Conservation (phyloP, 2,888 invertebrate genomes). For the Teleiodes luculella region DNA sequence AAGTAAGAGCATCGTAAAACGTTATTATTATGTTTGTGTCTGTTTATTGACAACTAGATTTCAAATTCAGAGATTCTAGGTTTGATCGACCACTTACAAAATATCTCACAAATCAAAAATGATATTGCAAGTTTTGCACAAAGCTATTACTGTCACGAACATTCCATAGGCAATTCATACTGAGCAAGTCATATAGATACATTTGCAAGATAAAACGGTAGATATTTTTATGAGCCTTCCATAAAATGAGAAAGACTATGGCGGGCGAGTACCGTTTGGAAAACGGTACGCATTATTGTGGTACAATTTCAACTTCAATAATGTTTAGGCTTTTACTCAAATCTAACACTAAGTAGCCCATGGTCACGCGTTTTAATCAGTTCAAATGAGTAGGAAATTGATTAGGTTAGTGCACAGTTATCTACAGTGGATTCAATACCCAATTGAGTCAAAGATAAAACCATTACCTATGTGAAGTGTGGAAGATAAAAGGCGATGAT, state of each 20-base stretch:
- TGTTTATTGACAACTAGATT: no score
- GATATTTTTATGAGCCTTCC: conserved; percentile 14
- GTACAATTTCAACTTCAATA: no score
- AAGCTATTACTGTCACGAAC: not conserved
- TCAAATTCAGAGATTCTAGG: not conserved
- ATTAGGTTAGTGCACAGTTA: not conserved
- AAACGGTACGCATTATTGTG: not conserved
- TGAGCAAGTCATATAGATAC: not conserved
- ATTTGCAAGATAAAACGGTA: not conserved
- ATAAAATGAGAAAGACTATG: conserved; percentile 16
- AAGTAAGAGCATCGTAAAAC: not conserved
- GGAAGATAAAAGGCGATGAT: not conserved
- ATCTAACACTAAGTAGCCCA: no score
- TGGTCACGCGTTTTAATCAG: no score
- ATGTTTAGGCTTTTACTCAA: no score
- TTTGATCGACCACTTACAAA: conserved; percentile 5
- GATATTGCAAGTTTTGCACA: not conserved
- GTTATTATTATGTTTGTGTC: no score
- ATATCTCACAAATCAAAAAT: not conserved
- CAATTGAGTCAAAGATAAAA: not conserved
- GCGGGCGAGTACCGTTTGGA: not conserved
- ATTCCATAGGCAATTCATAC: not conserved
- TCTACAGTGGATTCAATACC: not conserved
- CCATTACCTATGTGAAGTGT: not conserved
- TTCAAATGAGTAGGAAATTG: not conserved